Conservation (phyloP, 2,113 vertebrate genomes). For the Rostratula benghalensis region DNA sequence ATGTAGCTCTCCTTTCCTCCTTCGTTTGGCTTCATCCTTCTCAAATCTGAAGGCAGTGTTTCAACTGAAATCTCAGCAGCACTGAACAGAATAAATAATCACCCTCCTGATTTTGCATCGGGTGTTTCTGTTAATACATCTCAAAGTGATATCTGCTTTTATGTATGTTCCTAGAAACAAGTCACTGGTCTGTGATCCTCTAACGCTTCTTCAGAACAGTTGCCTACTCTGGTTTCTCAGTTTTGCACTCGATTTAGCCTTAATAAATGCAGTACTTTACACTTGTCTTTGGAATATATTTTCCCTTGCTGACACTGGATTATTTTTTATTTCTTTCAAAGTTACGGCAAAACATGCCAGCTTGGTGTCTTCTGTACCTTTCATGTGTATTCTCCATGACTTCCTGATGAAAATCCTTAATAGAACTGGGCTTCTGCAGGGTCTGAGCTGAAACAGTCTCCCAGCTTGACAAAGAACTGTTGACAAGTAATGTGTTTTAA, state of each 20-base stretch:
- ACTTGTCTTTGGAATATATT: neutral
- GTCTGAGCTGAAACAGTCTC: neutral
- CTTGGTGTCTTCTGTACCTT: neutral
- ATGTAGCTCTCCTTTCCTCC: neutral
- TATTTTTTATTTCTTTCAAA: neutral
- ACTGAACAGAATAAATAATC: slow-evolving; percentile 25
- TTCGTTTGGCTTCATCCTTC: slow-evolving; percentile 17
- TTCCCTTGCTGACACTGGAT: neutral
- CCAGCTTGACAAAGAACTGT: neutral
- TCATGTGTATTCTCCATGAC: neutral
- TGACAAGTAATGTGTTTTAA: neutral
- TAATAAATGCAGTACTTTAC: neutral
- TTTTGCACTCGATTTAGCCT: neutral
- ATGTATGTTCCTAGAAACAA: neutral
- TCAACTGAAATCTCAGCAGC: slow-evolving; percentile 5
- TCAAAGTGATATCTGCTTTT: neutral
- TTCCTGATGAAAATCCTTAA: neutral
- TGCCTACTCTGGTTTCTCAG: neutral
- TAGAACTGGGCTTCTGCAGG: neutral
- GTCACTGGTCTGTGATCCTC: neutral
- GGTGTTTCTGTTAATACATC: neutral
- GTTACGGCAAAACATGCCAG: neutral
- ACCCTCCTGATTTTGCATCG: neutral
- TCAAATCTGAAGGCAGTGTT: neutral
- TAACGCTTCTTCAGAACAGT: neutral